A percentile compares a stretch with the other conserved stretches of the same genome.
Evolutionary conservation across 2,888 invertebrate species (phyloP).

Genomic region (Drosophila nr. fundita): DNA sequence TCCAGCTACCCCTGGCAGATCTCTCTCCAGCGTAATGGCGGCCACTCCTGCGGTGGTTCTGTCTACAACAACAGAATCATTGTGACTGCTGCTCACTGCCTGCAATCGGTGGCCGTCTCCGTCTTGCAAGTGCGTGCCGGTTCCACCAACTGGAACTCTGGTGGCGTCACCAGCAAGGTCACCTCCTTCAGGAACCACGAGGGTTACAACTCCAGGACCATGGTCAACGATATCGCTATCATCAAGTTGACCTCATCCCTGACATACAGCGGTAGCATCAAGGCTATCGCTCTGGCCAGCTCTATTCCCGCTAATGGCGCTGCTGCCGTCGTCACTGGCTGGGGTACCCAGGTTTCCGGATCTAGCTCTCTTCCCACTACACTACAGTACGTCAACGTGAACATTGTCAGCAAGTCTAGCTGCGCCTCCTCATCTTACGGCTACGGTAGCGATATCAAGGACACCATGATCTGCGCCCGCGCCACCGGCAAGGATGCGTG

Average conservation of each 20-base stretch:
- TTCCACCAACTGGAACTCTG: conserved; percentile 84
- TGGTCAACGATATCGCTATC: conserved; percentile 87
- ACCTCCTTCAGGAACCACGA: conserved; percentile 82
- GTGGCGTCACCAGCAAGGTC: conserved; percentile 57
- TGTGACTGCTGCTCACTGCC: conserved; percentile 88
- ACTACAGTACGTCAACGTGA: conserved; percentile 85
- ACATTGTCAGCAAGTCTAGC: conserved; percentile 79
- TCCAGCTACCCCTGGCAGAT: conserved; percentile 73
- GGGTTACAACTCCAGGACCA: conserved; percentile 84
- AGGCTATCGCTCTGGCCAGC: conserved; percentile 84
- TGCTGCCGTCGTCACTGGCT: conserved; percentile 66
- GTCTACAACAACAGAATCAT: conserved; percentile 85
- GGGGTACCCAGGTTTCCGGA: conserved; percentile 75
- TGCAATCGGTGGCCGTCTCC: conserved; percentile 68
- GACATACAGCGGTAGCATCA: conserved; percentile 82
- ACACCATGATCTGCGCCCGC: conserved; percentile 70
- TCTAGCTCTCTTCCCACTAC: conserved; percentile 73
- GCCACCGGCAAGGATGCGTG: conserved; percentile 61
- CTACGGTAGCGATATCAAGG: conserved; percentile 48
- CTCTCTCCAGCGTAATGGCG: conserved; percentile 80
- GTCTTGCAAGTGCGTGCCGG: conserved; percentile 85
- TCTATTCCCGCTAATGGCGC: conserved; percentile 64
- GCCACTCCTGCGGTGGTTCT: conserved; percentile 87
- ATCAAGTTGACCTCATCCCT: conserved; percentile 85
- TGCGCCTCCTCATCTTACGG: conserved; percentile 85